Conservation (phyloP, 2,797 vertebrate species). For the Malacoctenus gilli region DNA sequence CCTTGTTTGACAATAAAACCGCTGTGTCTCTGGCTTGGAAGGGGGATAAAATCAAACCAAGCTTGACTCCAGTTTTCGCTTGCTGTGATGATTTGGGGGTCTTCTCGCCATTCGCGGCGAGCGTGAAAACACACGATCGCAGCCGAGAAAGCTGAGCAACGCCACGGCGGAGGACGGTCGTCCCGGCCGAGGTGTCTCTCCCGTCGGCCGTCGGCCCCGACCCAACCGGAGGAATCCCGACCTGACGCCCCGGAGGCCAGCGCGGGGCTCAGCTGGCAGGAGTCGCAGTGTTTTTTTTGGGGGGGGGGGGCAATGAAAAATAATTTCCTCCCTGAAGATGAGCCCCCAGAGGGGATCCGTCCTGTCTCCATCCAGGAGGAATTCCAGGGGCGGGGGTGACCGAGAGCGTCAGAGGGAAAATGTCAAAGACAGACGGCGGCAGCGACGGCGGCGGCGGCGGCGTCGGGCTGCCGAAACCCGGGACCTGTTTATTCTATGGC, state of each 20-base stretch:
- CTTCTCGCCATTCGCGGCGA: not conserved
- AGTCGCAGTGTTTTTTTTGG: constrained; percentile 66
- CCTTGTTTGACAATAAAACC: constrained; percentile 54
- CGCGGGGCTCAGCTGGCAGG: constrained; percentile 69
- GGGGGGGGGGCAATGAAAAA: constrained; percentile 84
- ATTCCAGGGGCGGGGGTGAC: constrained; percentile 72
- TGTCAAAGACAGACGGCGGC: constrained; percentile 83
- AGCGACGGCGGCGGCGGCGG: too few relatives aligned
- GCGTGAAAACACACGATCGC: too few relatives aligned
- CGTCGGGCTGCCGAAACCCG: constrained; percentile 54
- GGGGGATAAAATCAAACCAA: constrained; percentile 29
- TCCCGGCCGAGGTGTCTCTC: constrained; percentile 44
- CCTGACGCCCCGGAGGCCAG: constrained; percentile 42
- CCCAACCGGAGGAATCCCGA: constrained; percentile 42
- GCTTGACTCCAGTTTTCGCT: constrained; percentile 35
- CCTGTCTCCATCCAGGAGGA: constrained; percentile 69
- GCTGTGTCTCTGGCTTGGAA: constrained; percentile 30
- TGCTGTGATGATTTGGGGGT: constrained; percentile 37
- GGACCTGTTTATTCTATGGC: constrained; percentile 72
- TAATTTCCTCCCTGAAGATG: constrained; percentile 82
- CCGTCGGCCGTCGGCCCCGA: constrained; percentile 35
- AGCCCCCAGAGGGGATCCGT: constrained; percentile 65
- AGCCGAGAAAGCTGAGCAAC: too few relatives aligned
- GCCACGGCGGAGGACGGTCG: too few relatives aligned
- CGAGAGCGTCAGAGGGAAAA: constrained; percentile 72